A percentile compares a stretch with the other conserved stretches of the same genome.
These are phyloP conservation scores for Drosophila ercepeae DNA, from an alignment of 1,140 invertebrate species.

Conservation along the genomic window DNA sequence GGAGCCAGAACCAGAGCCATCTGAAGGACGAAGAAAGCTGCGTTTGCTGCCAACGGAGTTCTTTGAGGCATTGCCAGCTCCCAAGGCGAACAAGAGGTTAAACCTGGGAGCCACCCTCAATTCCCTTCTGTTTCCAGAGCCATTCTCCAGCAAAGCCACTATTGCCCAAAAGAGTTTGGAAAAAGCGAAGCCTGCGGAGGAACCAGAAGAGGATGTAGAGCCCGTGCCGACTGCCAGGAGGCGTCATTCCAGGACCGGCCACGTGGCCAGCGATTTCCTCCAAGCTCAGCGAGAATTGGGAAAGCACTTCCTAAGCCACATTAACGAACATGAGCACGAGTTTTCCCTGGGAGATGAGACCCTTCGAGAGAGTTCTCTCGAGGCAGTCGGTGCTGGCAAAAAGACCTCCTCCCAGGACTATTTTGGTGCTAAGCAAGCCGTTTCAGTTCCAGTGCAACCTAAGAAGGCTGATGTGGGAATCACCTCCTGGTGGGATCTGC, in stretches of 20 bases:
- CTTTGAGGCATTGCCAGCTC: conserved; percentile 62
- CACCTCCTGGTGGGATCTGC: conserved; percentile 74
- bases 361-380: conserved; percentile 9
- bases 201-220: conserved; percentile 38
- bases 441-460: conserved; percentile 2
- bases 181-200: conserved; percentile 13
- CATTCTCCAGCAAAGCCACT: conserved; percentile 61
- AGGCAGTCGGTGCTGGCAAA: not conserved
- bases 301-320: conserved; percentile 68
- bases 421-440: conserved; percentile 21
- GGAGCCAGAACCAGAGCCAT: conserved; percentile 39
- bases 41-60: conserved; percentile 70
- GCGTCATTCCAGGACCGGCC: conserved; percentile 30
- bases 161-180: conserved; percentile 16
- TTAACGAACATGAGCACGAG: conserved; percentile 55
- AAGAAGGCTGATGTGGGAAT: conserved; percentile 38
- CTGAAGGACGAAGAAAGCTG: conserved; percentile 16
- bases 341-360: conserved; percentile 37
- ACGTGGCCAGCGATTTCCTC: conserved; percentile 59
- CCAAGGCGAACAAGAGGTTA: conserved; percentile 34
- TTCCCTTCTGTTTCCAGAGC: conserved; percentile 71
- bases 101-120: conserved; percentile 67
- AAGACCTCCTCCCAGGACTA: conserved; percentile 20
- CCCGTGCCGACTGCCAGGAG: conserved; percentile 35
- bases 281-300: conserved; percentile 67